Evolutionary conservation across 2,113 vertebrate species (phyloP).

Genomic region (Xyliphius kryptos): DNA sequence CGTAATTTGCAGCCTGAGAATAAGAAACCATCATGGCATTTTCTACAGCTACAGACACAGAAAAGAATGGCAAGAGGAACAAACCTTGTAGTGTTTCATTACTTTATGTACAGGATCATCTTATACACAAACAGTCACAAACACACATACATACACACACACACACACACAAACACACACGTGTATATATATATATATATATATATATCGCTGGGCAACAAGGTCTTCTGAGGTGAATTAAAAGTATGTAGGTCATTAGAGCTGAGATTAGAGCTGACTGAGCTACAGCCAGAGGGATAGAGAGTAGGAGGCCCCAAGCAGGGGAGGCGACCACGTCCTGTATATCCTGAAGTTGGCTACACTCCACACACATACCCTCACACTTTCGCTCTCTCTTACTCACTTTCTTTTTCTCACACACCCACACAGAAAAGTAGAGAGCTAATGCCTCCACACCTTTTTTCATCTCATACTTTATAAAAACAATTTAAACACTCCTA

Average conservation of each 20-base stretch:
- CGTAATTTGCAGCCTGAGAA: slow-evolving; percentile 28
- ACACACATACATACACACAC: slow-evolving; percentile 40
- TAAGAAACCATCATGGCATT: slow-evolving; percentile 48
- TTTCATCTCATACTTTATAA: slow-evolving; percentile 25
- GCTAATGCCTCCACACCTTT: slow-evolving; percentile 14
- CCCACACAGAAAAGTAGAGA: slow-evolving; percentile 2
- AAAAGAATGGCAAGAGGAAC: slow-evolving; percentile 43
- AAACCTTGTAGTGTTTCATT: slow-evolving; percentile 47
- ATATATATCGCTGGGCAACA: slow-evolving; percentile 39
- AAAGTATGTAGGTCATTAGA: slow-evolving; percentile 68
- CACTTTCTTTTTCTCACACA: background rate
- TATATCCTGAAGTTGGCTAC: slow-evolving; percentile 39
- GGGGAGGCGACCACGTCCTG: slow-evolving; percentile 56
- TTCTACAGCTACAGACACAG: slow-evolving; percentile 40
- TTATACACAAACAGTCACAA: slow-evolving; percentile 56
- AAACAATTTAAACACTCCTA: slow-evolving; percentile 17
- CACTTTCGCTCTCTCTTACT: slow-evolving; percentile 14
- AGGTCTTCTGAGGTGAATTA: slow-evolving; percentile 70
- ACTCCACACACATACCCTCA: slow-evolving; percentile 6
- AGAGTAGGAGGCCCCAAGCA: slow-evolving; percentile 57
- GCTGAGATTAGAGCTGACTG: slow-evolving; percentile 60
- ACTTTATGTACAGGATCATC: slow-evolving; percentile 52
- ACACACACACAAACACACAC: slow-evolving; percentile 42
- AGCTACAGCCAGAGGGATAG: slow-evolving; percentile 60
- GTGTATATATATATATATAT: slow-evolving; percentile 23